phyloP scores from a whole-genome alignment of 2,113 vertebrate genomes.

The Cebus imitator region DNA sequence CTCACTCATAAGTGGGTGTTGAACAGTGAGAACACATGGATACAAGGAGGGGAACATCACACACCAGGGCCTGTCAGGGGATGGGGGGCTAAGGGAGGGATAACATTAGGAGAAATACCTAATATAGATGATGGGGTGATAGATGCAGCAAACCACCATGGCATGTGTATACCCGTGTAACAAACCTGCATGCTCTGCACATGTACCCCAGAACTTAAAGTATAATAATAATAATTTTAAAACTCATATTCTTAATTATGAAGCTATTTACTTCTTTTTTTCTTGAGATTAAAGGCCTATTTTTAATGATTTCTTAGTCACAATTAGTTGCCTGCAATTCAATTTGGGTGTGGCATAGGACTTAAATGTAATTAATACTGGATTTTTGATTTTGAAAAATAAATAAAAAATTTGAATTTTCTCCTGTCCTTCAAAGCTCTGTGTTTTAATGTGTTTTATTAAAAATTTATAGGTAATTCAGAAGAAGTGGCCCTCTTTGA shows the following conservation, averaged over 20 bases:
- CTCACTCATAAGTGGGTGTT: no score
- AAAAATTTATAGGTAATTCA: conserved; percentile 11
- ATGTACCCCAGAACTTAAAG: no score
- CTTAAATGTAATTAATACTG: conserved; percentile 47
- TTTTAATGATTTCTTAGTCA: conserved; percentile 38
- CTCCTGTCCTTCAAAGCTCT: conserved; percentile 16
- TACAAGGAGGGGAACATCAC: no score
- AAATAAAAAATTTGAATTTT: conserved; percentile 28
- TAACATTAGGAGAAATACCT: no score
- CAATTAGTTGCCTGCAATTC: conserved; percentile 50
- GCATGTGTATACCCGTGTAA: no score
- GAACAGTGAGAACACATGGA: no score
- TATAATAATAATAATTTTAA: no score
- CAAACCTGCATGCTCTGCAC: no score
- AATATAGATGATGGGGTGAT: no score
- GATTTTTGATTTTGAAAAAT: conserved; percentile 55
- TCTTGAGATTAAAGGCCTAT: not conserved
- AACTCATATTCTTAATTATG: conserved; percentile 6
- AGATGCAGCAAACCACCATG: no score
- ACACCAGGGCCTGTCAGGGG: no score
- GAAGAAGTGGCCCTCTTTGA: conserved; percentile 16
- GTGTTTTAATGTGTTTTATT: conserved; percentile 49
- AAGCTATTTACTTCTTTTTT: conserved; percentile 39
- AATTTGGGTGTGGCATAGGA: not conserved
- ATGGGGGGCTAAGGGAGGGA: no score